Conservation (phyloP, 2,797 vertebrate species). For the Champsocephalus esox region DNA sequence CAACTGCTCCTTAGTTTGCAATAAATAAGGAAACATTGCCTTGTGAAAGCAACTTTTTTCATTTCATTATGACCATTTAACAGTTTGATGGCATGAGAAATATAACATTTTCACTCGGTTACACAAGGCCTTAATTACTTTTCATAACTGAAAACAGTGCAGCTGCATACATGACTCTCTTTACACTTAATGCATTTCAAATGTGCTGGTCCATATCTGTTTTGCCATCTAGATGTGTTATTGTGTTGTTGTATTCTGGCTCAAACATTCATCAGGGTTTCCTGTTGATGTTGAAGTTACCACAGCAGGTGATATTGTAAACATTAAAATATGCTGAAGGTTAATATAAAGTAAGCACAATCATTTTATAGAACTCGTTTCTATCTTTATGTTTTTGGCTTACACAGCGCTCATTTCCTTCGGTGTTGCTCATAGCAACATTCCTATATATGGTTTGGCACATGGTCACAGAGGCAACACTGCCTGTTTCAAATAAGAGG, state of each 20-base stretch:
- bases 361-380: slow-evolving; percentile 23
- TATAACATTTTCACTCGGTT: background rate
- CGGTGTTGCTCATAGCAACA: slow-evolving; percentile 25
- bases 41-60: background rate
- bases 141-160: background rate
- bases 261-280: background rate
- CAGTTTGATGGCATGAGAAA: background rate
- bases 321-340: slow-evolving; percentile 4
- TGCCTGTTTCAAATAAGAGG: slow-evolving; percentile 68
- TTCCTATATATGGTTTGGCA: slow-evolving; percentile 42
- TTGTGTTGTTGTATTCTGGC: background rate
- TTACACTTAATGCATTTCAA: background rate
- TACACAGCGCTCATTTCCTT: slow-evolving; percentile 41
- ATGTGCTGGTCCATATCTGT: background rate
- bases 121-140: background rate
- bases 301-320: slow-evolving; percentile 27
- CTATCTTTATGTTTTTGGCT: slow-evolving; percentile 52
- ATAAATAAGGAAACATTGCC: too few species aligned
- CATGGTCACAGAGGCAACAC: slow-evolving; percentile 39
- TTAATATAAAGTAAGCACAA: slow-evolving; percentile 25
- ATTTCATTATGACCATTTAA: background rate
- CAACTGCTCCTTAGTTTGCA: too few species aligned
- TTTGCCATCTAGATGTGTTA: background rate
- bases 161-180: background rate
- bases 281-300: slow-evolving; percentile 1